phyloP scores from a whole-genome alignment of 2,797 vertebrate genomes.

The Picus viridis region DNA sequence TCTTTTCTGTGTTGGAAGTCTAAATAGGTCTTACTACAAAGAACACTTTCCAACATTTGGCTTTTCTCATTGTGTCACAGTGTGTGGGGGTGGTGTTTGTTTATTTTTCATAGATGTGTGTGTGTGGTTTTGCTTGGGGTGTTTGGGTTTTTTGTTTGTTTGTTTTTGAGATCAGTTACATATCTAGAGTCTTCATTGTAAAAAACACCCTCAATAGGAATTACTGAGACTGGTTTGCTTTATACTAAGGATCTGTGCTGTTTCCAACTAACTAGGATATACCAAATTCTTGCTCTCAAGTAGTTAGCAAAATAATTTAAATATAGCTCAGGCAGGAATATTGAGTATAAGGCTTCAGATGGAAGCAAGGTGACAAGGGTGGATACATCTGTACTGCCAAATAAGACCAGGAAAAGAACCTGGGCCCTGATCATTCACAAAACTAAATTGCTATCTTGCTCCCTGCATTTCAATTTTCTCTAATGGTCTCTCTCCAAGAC shows the following conservation, averaged over 20 bases:
- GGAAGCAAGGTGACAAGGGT: neutral
- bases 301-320: neutral
- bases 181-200: neutral
- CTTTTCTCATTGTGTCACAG: neutral
- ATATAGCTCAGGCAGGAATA: neutral
- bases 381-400: neutral
- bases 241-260: neutral
- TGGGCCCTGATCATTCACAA: neutral
- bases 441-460: neutral
- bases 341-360: neutral
- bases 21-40: neutral
- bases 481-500: neutral
- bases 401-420: neutral
- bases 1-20: neutral
- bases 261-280: neutral
- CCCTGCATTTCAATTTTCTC: neutral
- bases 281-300: neutral
- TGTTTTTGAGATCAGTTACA: neutral
- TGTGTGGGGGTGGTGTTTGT: neutral
- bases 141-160: neutral
- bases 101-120: too few relatives aligned
- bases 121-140: neutral
- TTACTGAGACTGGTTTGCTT: neutral
- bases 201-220: neutral
- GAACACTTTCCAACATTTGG: neutral